Conservation (phyloP, 2,113 vertebrate species). For the Enhydra lutris region DNA sequence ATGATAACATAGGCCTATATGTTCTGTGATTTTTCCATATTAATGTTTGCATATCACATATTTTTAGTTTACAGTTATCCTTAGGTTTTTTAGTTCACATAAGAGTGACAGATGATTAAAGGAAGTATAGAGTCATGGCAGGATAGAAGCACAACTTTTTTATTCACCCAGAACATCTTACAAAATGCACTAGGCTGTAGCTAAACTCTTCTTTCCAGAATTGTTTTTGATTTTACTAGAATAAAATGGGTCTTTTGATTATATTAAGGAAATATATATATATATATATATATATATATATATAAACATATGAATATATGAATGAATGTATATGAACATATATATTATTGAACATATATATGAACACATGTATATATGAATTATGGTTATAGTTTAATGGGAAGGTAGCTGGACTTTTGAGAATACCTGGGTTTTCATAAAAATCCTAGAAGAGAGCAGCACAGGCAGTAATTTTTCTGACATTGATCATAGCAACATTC, state of each 20-base stretch:
- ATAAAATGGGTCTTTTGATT: neutral
- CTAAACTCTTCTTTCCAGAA: neutral
- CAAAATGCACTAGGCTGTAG: neutral
- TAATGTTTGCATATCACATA: neutral
- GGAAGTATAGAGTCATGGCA: neutral
- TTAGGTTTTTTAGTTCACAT: neutral
- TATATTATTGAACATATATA: no score
- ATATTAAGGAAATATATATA: neutral
- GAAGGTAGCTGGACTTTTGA: neutral
- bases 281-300: neutral
- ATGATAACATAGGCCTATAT: neutral
- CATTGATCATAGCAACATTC: neutral
- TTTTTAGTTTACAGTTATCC: neutral
- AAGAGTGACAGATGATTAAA: neutral
- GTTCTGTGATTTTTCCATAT: neutral
- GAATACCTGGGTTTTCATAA: conserved; percentile 1
- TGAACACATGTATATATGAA: neutral
- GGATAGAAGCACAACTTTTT: neutral
- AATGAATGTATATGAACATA: no score
- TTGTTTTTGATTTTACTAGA: conserved; percentile 7
- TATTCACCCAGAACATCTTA: neutral
- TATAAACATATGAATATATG: no score
- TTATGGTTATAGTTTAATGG: neutral
- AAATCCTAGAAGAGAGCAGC: neutral
- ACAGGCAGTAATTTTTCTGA: neutral